Evolutionary conservation across 2,797 vertebrate genomes (phyloP).

Genomic region (Picus viridis): DNA sequence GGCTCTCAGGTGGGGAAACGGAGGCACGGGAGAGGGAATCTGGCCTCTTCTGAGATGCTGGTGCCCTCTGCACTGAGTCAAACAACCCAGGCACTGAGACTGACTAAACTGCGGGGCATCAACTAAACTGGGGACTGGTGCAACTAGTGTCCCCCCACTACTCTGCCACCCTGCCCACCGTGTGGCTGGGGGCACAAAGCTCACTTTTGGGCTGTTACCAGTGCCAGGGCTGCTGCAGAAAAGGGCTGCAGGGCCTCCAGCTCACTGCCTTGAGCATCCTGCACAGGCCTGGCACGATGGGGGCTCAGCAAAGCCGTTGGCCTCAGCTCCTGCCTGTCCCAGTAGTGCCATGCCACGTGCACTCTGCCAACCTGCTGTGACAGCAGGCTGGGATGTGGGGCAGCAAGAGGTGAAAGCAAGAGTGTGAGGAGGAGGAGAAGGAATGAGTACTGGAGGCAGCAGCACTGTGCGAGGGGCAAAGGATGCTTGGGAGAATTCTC

Average conservation of each 20-base stretch:
- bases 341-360: background rate
- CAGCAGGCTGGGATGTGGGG: background rate
- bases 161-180: background rate
- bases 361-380: background rate
- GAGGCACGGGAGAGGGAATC: background rate
- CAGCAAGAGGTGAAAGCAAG: background rate
- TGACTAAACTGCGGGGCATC: background rate
- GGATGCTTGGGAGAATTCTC: background rate
- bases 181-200: background rate
- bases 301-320: background rate
- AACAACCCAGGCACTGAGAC: background rate
- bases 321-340: background rate
- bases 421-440: background rate
- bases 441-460: background rate
- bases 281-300: fast-evolving
- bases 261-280: background rate
- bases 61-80: background rate
- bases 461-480: background rate
- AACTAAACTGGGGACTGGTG: fast-evolving
- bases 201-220: fast-evolving
- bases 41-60: background rate
- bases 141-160: fast-evolving
- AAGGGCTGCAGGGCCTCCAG: fast-evolving
- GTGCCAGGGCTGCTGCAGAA: background rate
- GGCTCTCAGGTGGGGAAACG: background rate